Evolutionary conservation across 64 coral and sea anemone species (phyloP).

Genomic region (Dendronephthya gigantea): DNA sequence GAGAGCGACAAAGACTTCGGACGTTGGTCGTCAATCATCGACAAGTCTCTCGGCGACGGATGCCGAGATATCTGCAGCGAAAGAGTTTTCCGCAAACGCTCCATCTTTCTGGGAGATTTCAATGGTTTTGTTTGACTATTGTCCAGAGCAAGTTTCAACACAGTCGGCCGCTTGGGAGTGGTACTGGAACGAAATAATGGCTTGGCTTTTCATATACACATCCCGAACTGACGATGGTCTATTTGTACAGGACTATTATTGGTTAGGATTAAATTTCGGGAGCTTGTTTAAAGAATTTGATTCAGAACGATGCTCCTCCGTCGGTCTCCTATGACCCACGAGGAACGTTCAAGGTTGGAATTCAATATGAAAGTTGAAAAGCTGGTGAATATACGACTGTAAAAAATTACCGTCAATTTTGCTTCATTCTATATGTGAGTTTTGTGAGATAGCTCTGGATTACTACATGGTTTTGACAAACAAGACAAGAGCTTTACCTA

Average conservation of each 20-base stretch:
- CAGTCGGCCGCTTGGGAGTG: background rate
- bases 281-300: no score
- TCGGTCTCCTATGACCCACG: no score
- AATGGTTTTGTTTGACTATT: background rate
- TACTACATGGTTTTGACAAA: background rate
- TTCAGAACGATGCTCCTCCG: no score
- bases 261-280: no score
- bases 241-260: no score
- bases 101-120: conserved; percentile 2
- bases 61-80: background rate
- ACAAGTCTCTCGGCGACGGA: background rate
- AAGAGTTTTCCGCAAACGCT: background rate
- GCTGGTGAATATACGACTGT: background rate
- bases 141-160: background rate
- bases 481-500: background rate
- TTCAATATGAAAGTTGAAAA: no score
- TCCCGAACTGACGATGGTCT: no score
- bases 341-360: no score
- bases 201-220: no score
- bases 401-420: no score
- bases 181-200: background rate
- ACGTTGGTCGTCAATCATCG: background rate
- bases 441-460: background rate
- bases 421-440: no score
- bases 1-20: conserved; percentile 18